Conservation (phyloP, 2,888 invertebrate genomes). For the Pseudococcus jackbeardsleyi region DNA sequence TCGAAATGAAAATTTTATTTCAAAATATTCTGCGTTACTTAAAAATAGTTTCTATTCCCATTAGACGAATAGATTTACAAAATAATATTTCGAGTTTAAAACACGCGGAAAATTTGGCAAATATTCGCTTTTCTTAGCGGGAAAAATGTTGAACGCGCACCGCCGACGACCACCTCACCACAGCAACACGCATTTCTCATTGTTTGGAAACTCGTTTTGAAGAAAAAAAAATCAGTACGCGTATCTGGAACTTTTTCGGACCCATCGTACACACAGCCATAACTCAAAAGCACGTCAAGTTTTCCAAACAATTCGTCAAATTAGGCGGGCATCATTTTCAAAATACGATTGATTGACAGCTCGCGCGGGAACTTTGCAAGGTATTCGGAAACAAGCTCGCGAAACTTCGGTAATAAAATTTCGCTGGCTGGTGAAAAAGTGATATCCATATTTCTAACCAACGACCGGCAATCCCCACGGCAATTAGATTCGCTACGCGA, state of each 20-base stretch:
- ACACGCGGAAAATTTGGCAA: background rate
- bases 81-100: no score
- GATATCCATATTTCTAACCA: background rate
- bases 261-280: background rate
- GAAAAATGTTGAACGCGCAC: no score
- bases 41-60: no score
- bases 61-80: no score
- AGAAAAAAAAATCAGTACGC: background rate
- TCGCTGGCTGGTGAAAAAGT: background rate
- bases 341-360: background rate
- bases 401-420: conserved; percentile 2
- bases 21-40: no score
- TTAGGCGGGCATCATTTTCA: background rate
- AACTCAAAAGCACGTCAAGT: conserved; percentile 3
- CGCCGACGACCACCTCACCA: no score
- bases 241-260: background rate
- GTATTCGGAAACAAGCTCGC: background rate
- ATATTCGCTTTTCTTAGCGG: no score
- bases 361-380: background rate
- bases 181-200: no score
- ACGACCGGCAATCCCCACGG: background rate
- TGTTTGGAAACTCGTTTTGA: no score
- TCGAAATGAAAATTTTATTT: no score
- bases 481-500: background rate
- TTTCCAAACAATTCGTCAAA: background rate